Conservation (phyloP, 2,113 vertebrate genomes). For the Pagrus major region DNA sequence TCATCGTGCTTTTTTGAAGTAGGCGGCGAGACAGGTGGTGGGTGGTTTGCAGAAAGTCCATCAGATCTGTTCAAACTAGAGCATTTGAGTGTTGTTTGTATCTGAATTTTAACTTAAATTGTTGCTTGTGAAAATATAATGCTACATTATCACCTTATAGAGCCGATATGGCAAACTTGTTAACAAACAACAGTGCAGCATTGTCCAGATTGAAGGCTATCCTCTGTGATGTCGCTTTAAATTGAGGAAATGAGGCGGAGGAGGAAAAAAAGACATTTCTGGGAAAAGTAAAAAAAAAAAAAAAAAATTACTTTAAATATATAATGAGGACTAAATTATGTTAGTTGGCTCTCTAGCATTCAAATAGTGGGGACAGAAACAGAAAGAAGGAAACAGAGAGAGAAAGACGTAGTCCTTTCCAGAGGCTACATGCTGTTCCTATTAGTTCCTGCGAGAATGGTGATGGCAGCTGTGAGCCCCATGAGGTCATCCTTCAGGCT, state of each 20-base stretch:
- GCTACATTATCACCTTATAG: neutral
- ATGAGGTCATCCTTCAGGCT: constrained; percentile 82
- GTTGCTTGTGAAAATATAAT: neutral
- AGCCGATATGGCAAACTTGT: neutral
- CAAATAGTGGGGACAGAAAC: constrained; percentile 23
- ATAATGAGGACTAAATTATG: constrained; percentile 5
- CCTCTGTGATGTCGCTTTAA: constrained; percentile 6
- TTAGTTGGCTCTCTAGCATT: constrained; percentile 8
- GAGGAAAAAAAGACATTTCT: neutral
- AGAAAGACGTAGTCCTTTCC: constrained; percentile 45
- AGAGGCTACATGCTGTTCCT: constrained; percentile 80
- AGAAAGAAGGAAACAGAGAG: constrained; percentile 15
- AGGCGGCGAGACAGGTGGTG: neutral
- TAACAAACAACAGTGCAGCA: neutral
- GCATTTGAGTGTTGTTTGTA: neutral
- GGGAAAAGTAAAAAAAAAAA: constrained; percentile 17
- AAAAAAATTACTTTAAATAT: constrained; percentile 3
- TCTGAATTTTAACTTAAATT: neutral
- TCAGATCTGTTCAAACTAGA: neutral
- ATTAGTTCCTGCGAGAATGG: constrained; percentile 79
- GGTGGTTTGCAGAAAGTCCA: neutral
- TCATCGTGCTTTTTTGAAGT: neutral
- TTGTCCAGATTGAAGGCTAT: neutral
- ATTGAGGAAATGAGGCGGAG: neutral
- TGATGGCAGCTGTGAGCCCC: constrained; percentile 74